Percentiles rank a stretch among this genome's conserved stretches.
Conservation (phyloP, 2,888 invertebrate genomes). For the Conistra vaccinii region DNA sequence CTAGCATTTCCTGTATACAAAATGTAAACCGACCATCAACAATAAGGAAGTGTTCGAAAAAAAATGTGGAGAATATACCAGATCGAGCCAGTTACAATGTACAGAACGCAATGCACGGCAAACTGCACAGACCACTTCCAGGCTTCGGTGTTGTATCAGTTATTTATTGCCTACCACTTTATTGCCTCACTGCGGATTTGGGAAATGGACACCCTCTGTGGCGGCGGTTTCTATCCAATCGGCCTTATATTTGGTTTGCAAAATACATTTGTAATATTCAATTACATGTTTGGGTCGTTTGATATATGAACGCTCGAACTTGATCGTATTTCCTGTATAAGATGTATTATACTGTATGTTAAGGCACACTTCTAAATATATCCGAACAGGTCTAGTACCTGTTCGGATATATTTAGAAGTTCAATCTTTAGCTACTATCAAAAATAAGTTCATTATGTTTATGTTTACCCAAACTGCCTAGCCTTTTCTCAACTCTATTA, state of each 20-base stretch:
- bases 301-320: constrained; percentile 51
- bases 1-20: neutral
- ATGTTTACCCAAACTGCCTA: too few relatives aligned
- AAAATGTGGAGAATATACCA: constrained; percentile 22
- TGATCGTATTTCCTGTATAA: constrained; percentile 36
- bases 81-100: constrained; percentile 36
- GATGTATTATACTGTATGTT: constrained; percentile 8
- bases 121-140: constrained; percentile 75
- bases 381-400: neutral
- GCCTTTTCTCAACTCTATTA: too few relatives aligned
- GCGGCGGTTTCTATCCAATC: constrained; percentile 71
- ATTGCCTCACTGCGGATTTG: constrained; percentile 71
- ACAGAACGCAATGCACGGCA: constrained; percentile 52
- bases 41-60: constrained; percentile 32
- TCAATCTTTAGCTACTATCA: neutral
- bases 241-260: constrained; percentile 68
- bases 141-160: constrained; percentile 75
- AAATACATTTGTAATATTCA: constrained; percentile 68
- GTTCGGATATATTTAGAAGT: too few relatives aligned
- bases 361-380: neutral
- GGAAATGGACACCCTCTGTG: constrained; percentile 68
- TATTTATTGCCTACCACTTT: constrained; percentile 76
- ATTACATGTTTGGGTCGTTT: constrained; percentile 61
- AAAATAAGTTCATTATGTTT: neutral
- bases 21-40: neutral